Conservation (phyloP, 2,888 invertebrate genomes). For the Melipona beecheii region DNA sequence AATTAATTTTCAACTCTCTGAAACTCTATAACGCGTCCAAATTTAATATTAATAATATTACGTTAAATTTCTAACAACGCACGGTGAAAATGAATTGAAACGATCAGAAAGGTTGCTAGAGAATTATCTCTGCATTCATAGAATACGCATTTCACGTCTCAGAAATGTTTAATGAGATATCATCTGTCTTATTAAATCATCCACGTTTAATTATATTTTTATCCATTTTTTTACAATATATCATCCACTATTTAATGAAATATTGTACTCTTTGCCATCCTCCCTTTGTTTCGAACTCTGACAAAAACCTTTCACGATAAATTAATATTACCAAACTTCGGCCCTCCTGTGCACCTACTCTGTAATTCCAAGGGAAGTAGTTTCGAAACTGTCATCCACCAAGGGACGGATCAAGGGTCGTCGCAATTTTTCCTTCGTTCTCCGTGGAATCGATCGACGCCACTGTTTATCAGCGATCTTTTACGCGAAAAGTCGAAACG, state of each 20-base stretch:
- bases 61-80: background rate
- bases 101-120: too few species aligned
- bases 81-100: background rate
- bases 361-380: background rate
- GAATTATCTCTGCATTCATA: background rate
- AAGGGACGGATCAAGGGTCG: background rate
- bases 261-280: background rate
- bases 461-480: constrained; percentile 12
- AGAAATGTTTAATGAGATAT: background rate
- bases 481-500: constrained; percentile 5
- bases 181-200: background rate
- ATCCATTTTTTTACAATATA: too few species aligned
- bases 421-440: background rate
- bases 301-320: background rate
- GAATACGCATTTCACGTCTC: background rate
- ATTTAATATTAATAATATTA: background rate
- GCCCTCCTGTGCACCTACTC: background rate
- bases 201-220: background rate
- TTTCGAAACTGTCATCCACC: background rate
- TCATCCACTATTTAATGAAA: background rate
- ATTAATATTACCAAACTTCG: background rate
- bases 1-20: background rate
- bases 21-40: background rate
- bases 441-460: constrained; percentile 15
- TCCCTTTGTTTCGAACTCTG: background rate